Evolutionary conservation across 2,888 invertebrate species (phyloP).

Genomic region (Petrophora chlorosata): DNA sequence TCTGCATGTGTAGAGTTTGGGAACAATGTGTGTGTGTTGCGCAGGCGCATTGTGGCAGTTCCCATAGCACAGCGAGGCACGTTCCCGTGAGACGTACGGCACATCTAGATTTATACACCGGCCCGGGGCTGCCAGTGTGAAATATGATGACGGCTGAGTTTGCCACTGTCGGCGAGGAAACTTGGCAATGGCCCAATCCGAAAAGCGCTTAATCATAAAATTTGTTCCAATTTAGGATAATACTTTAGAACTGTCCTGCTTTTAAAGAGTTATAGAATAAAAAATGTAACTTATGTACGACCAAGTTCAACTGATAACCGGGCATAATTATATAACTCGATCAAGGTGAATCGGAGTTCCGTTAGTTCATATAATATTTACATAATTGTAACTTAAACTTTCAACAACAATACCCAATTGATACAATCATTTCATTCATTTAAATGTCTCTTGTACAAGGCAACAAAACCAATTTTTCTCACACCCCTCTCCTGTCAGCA

Average conservation of each 20-base stretch:
- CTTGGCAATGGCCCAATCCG: not conserved
- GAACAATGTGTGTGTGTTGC: constrained; percentile 49
- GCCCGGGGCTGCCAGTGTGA: not conserved
- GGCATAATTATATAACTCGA: too few relatives aligned
- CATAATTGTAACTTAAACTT: too few relatives aligned
- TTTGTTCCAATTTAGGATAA: too few relatives aligned
- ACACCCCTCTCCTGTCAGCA: not conserved
- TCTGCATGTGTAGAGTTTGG: constrained; percentile 42
- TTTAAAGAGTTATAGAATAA: too few relatives aligned
- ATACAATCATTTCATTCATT: too few relatives aligned
- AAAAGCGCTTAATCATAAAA: not conserved
- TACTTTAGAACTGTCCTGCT: too few relatives aligned
- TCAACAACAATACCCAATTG: too few relatives aligned
- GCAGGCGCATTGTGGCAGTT: constrained; percentile 45
- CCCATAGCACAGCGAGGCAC: constrained; percentile 33
- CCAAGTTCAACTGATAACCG: too few relatives aligned
- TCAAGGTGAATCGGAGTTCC: too few relatives aligned
- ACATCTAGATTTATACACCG: constrained; percentile 10
- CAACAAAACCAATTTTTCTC: not conserved
- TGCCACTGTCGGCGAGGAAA: not conserved
- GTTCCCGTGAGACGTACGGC: constrained; percentile 40
- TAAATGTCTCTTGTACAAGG: too few relatives aligned
- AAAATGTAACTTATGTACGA: too few relatives aligned
- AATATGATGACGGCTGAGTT: not conserved
- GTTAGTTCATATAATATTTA: too few relatives aligned